A percentile compares a stretch with the other conserved stretches of the same genome.
Conservation (phyloP, 2,113 vertebrate genomes). For the Parus major region DNA sequence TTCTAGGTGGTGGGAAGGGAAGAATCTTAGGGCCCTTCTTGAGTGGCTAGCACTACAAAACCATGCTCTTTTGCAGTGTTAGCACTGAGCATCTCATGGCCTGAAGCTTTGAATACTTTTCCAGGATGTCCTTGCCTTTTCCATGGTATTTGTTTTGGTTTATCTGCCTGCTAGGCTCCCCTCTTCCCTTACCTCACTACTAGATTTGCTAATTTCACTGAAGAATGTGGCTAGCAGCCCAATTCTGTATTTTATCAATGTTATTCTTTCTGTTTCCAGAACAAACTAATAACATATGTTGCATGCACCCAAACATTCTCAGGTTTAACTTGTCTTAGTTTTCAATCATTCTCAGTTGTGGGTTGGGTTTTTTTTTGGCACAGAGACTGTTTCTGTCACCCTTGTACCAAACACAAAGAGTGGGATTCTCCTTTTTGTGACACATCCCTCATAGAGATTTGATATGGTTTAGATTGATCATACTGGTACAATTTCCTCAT, state of each 20-base stretch:
- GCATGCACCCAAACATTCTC: background rate
- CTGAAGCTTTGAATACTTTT: background rate
- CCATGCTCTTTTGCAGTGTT: background rate
- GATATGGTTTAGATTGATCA: background rate
- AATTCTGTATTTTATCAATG: background rate
- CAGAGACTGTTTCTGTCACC: background rate
- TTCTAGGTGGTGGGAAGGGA: fast-evolving
- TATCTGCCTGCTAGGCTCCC: background rate
- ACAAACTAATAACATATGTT: background rate
- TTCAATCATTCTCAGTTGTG: background rate
- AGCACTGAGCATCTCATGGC: background rate
- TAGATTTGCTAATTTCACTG: background rate
- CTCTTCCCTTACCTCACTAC: background rate
- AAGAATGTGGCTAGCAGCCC: background rate
- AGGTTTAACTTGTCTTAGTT: background rate
- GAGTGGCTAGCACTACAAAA: background rate
- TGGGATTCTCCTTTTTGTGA: background rate
- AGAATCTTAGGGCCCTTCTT: background rate
- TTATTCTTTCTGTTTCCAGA: background rate
- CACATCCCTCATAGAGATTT: background rate
- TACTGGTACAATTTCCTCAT: background rate
- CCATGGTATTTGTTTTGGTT: background rate
- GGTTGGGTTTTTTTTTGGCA: background rate
- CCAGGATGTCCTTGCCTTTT: background rate
- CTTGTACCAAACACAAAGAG: background rate